These are phyloP conservation scores for Falcaria lacertinaria DNA, from an alignment of 2,888 invertebrate species.

Conservation along the genomic window DNA sequence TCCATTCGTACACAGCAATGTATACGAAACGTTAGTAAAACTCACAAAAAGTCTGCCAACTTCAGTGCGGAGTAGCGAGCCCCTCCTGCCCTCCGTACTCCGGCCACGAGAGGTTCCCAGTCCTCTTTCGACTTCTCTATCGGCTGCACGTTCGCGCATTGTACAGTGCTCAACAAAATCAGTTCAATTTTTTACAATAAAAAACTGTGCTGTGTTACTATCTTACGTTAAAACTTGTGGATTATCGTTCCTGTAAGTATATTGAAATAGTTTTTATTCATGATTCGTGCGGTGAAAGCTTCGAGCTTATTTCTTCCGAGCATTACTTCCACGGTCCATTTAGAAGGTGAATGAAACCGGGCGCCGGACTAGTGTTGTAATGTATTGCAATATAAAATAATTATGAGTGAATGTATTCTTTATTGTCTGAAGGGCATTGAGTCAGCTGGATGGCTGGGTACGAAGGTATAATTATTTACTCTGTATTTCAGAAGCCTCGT, in stretches of 20 bases:
- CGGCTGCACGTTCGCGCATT: conserved; percentile 40
- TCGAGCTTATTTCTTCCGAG: conserved; percentile 25
- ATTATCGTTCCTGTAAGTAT: conserved; percentile 65
- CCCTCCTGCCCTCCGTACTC: conserved; percentile 55
- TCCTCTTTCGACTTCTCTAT: conserved; percentile 50
- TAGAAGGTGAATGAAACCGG: conserved; percentile 50
- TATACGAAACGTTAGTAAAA: conserved; percentile 44
- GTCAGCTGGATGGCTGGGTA: too few species aligned
- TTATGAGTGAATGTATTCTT: not conserved
- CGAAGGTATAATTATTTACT: too few species aligned
- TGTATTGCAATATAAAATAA: not conserved
- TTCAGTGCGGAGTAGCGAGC: conserved; percentile 42
- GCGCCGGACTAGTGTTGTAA: conserved; percentile 20
- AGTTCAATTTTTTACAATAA: conserved; percentile 52
- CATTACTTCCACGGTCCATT: conserved; percentile 21
- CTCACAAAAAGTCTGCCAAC: conserved; percentile 22
- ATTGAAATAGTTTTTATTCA: conserved; percentile 17
- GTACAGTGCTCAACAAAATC: conserved; percentile 40
- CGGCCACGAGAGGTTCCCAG: conserved; percentile 50
- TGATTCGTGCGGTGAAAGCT: conserved; percentile 39
- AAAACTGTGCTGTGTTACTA: conserved; percentile 64
- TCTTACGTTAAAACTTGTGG: conserved; percentile 45
- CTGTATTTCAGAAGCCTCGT: too few species aligned
- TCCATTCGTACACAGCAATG: conserved; percentile 31
- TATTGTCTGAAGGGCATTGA: not conserved